phyloP scores from a whole-genome alignment of 2,113 vertebrate genomes.

The Spheniscus mendiculus region DNA sequence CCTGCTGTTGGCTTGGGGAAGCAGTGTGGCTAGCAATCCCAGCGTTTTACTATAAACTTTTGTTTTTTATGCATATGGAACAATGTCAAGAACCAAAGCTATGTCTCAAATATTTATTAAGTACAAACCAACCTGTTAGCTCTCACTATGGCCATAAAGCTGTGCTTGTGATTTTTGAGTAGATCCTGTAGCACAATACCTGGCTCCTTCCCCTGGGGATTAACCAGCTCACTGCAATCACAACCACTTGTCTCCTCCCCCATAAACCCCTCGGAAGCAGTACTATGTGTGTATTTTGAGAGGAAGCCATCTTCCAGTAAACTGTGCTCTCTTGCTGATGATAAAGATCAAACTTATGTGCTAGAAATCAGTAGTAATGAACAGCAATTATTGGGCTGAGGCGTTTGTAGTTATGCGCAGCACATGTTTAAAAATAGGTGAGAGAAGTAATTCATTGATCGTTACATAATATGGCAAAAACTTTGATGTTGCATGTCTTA shows the following conservation, averaged over 20 bases:
- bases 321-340: not conserved
- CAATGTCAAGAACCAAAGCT: not conserved
- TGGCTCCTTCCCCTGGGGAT: not conserved
- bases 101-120: not conserved
- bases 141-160: not conserved
- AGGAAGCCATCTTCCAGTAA: not conserved
- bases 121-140: not conserved
- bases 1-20: not conserved
- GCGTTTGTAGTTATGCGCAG: not conserved
- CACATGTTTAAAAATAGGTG: not conserved
- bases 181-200: not conserved
- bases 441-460: not conserved
- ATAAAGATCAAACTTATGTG: not conserved
- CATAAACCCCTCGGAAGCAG: not conserved
- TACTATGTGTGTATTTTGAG: not conserved
- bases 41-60: not conserved
- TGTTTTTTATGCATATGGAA: not conserved
- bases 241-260: not conserved
- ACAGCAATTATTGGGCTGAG: not conserved
- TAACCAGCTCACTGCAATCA: not conserved
- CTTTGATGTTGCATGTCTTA: fast-evolving
- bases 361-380: not conserved
- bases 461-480: fast-evolving
- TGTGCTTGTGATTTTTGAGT: not conserved
- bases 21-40: not conserved